Conservation (phyloP, 2,888 invertebrate genomes). For the Calliphora vomitoria region DNA sequence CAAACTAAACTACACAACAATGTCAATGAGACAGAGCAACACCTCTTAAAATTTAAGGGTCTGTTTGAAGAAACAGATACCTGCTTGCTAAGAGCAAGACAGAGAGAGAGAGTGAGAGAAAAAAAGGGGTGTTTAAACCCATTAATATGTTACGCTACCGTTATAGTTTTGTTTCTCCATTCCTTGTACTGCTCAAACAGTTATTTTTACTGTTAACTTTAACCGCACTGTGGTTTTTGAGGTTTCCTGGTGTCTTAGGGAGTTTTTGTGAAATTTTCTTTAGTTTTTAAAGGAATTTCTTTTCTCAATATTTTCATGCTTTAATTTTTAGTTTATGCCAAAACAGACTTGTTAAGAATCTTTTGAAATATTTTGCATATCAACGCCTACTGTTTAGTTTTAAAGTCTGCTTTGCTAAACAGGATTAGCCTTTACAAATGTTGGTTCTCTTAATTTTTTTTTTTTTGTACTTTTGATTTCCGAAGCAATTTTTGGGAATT, state of each 20-base stretch:
- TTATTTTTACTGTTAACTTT: background rate
- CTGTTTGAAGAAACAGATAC: background rate
- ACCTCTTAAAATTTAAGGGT: background rate
- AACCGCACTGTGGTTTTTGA: slow-evolving; percentile 74
- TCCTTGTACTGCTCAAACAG: background rate
- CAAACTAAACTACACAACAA: background rate
- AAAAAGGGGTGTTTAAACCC: slow-evolving; percentile 80
- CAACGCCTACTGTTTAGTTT: slow-evolving; percentile 47
- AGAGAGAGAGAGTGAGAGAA: background rate
- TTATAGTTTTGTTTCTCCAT: slow-evolving; percentile 49
- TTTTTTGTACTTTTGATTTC: slow-evolving; percentile 1
- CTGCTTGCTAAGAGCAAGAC: background rate
- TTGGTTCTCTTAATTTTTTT: slow-evolving; percentile 18
- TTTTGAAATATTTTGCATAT: slow-evolving; percentile 60
- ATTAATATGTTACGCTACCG: slow-evolving; percentile 78
- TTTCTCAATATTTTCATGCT: slow-evolving; percentile 53
- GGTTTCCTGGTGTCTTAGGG: slow-evolving; percentile 45
- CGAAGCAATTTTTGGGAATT: slow-evolving; percentile 17
- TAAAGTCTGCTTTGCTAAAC: slow-evolving; percentile 75
- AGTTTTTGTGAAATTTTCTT: slow-evolving; percentile 14
- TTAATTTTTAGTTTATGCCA: slow-evolving; percentile 66
- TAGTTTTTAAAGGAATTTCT: slow-evolving; percentile 16
- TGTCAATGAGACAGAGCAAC: slow-evolving; percentile 26
- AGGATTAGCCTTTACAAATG: slow-evolving; percentile 81
- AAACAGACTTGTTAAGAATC: slow-evolving; percentile 22